Percentiles rank a stretch among this genome's conserved stretches.
Evolutionary conservation across 2,113 vertebrate genomes (phyloP).

Genomic region (Solea solea): DNA sequence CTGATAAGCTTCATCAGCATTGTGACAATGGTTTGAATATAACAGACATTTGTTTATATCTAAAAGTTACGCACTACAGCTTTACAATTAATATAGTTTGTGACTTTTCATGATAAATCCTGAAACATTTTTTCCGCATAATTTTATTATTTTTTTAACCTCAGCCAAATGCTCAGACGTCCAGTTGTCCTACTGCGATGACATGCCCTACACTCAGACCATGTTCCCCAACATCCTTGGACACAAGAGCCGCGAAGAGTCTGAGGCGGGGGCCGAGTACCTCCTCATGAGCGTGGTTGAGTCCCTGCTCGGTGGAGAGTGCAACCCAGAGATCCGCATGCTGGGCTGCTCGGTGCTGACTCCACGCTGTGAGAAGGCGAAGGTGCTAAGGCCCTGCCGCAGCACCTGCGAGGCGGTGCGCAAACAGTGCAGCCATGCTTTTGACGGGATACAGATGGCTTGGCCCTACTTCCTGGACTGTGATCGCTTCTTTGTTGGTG

Average conservation of each 20-base stretch:
- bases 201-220: conserved; percentile 84
- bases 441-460: conserved; percentile 92
- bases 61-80: too few species aligned
- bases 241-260: conserved; percentile 82
- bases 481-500: conserved; percentile 84
- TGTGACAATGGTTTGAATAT: too few species aligned
- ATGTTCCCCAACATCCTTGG: conserved; percentile 88
- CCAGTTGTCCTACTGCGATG: conserved; percentile 86
- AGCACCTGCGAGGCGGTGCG: conserved; percentile 82
- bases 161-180: conserved; percentile 86
- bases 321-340: conserved; percentile 88
- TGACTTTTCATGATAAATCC: background rate
- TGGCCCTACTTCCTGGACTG: conserved; percentile 98
- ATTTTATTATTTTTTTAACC: background rate
- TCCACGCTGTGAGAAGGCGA: conserved; percentile 84
- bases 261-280: conserved; percentile 89
- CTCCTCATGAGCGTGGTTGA: conserved; percentile 89
- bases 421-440: conserved; percentile 83
- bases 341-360: conserved; percentile 91
- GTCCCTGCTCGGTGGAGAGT: conserved; percentile 89
- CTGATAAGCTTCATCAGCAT: too few species aligned
- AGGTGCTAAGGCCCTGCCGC: conserved; percentile 84
- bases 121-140: background rate
- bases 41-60: too few species aligned
- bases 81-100: too few species aligned